Base-by-base conservation (phyloP, 1,140 invertebrate species). In the Dendrolimus punctatus region DNA sequence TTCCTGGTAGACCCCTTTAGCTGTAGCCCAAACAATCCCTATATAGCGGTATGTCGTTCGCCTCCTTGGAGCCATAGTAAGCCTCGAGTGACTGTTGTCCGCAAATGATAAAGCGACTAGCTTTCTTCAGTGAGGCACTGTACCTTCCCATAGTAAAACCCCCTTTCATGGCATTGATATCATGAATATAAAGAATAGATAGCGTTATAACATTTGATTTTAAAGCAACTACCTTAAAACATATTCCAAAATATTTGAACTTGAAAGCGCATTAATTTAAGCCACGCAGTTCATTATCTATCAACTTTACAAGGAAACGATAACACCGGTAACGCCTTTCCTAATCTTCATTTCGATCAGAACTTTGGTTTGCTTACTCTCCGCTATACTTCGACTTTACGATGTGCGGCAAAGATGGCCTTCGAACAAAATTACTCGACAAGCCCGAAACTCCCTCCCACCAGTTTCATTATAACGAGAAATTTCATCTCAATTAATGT, bases 401-500 rank as follows among this genome's bases (percentile, higher is more conserved):
- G 58, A 65, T 58, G 65, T 74, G 64, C 68, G 57, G 49, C 52
- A 57, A 61, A 66, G 70, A 71, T 71, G 69, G 66, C 69, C 68
- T 76, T 71, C 68, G 55, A 63, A 65, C 60, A 57, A 80, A 71
- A 76, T 81, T 76, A 76, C 67, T 64, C 66, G 68, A 71, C 68
- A 71, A 68, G 59, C 57, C 62, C 56, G 51, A 53, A 49, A 46
- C 55, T 42, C 46, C 46, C 10, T 51, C 47, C 48, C 70, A 47
- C 60, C 60, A 56, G 56, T 75, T 82, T 74, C 73, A 75, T 81
- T 76, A 74, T 78, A 77, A 74, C 69, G 73, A 74, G 76, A 81
- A 84, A 80, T 81, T 81, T 81, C 76, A 76, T 81, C 77, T 81
- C 81, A 80, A 85, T 82, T 82, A 82, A 80, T 80, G 78, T 85